Evolutionary conservation across 2,888 invertebrate species (phyloP), one percentile per base, ranked within the genome.

Genomic region (Palloptera scutellata): DNA sequence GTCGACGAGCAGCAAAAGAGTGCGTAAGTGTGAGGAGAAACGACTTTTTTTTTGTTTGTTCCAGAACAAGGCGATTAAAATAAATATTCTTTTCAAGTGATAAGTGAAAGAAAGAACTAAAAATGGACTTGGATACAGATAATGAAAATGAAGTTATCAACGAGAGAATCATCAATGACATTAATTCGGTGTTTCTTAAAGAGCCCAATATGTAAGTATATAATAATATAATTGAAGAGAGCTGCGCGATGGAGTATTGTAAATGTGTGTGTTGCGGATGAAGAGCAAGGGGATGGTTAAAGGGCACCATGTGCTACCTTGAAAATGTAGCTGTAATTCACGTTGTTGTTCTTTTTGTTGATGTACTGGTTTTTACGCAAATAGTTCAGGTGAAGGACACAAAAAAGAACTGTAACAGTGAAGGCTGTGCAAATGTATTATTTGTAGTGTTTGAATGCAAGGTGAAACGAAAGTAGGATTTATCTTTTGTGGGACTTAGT

Each of bases 101-200:
- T 54, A 17, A 54, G 20, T 12, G 12, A 19, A 17, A 19, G 54
- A 54, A 12, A 30, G 3, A 30, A 30, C 30, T 57, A 61, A 64
- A 40, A 43, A 70, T 70, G 69, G 69, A 70, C 58, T 43, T 60
- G 19, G 70, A 71, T 66, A 48, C 73, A 15, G 91, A 81, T 66
- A 83, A 83, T 78, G 91, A 92, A 81, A 89, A 88, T 79, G 89
- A 89, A 82, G 91, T 92, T 64, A 88, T 93, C 72, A 92, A 91
- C 68, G 93, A 94, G 83, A 92, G 91, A 88, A 94, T 95, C 78
- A 87, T 95, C 72, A 88, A 89, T 75, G 93, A 93, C 79, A 88
- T 95, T 72, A 89, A 92, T 81, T 89, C 88, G 75, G 89, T 92
- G 74, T 88, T 95, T 80, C 88, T 88, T 75, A 91, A 90, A 86